Evolutionary conservation across 1,140 invertebrate genomes (phyloP), one percentile per base, ranked within the genome.

Genomic region (Drepana arcuata): DNA sequence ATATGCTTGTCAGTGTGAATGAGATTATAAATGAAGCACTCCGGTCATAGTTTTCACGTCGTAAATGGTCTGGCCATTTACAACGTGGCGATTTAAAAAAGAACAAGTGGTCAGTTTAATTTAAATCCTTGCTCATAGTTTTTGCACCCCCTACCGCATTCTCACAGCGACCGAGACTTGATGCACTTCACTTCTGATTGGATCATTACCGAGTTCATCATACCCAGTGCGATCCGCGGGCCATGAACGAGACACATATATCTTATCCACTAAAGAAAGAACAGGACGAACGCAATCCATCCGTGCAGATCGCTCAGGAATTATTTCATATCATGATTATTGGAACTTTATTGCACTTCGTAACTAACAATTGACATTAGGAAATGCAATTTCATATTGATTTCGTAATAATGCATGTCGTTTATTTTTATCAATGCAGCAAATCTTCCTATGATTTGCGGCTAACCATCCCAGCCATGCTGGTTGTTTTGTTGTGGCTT

Each of bases 291-390:
- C 43, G 33, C 25, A 14, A 16, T 38, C 55, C 53, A 49, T 31
- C 50, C 53, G 49, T 56, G 60, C 60, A 63, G 73, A 79, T 75
- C 74, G 69, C 48, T 57, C 67, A 70, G 56, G 64, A 82, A 82
- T 82, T 81, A 81, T 81, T 79, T 64, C 77, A 79, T 82, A 82
- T 82, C 70, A 79, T 82, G 74, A 82, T 79, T 75, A 78, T 79
- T 79, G 77, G 72, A 79, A 79, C 71, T 79, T 81, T 81, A 79
- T 79, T 79, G 78, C 74, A 79, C 74, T 79, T 71, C 59, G 72
- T 79, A 79, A 79, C 78, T 79, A 78, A 82, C 78, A 82, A 82
- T 82, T 82, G 78, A 82, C 78, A 82, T 82, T 82, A 82, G 74
- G 74, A 75, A 79, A 79, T 82, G 78, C 73, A 82, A 82, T 82